phyloP scores from a whole-genome alignment of 2,888 invertebrate species.

The Scaptodrosophila latifasciaeformis region DNA sequence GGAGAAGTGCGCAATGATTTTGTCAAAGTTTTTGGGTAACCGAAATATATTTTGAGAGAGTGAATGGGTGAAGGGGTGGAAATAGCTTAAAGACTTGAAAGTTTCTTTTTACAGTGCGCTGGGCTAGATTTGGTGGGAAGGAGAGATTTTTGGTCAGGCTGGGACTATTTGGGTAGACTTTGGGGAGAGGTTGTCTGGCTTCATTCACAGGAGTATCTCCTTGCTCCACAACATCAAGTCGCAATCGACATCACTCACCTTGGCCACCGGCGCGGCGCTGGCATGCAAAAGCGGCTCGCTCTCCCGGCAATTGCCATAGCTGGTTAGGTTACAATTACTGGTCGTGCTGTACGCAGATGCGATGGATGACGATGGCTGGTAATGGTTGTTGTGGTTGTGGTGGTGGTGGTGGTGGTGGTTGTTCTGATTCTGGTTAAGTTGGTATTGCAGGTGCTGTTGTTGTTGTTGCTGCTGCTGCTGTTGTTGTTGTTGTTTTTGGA shows the following conservation, averaged over 20 bases:
- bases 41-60: no score
- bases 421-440: conserved; percentile 48
- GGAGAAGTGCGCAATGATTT: no score
- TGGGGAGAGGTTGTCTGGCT: neutral
- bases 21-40: no score
- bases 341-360: conserved; percentile 60
- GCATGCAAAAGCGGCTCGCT: conserved; percentile 75
- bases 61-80: neutral
- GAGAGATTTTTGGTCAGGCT: conserved; percentile 7
- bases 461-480: conserved; percentile 36
- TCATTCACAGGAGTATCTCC: conserved; percentile 59
- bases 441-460: conserved; percentile 38
- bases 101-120: no score
- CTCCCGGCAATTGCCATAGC: conserved; percentile 74
- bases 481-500: conserved; percentile 46
- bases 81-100: no score
- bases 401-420: conserved; percentile 49
- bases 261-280: conserved; percentile 72
- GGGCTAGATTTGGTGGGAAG: neutral
- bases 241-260: conserved; percentile 71
- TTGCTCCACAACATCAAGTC: conserved; percentile 59
- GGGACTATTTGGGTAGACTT: neutral
- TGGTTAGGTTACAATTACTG: conserved; percentile 65
- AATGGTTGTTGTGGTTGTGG: conserved; percentile 32
- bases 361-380: conserved; percentile 33